phyloP scores from a whole-genome alignment of 2,888 invertebrate species.

The Drosophila suboccidentalis region DNA sequence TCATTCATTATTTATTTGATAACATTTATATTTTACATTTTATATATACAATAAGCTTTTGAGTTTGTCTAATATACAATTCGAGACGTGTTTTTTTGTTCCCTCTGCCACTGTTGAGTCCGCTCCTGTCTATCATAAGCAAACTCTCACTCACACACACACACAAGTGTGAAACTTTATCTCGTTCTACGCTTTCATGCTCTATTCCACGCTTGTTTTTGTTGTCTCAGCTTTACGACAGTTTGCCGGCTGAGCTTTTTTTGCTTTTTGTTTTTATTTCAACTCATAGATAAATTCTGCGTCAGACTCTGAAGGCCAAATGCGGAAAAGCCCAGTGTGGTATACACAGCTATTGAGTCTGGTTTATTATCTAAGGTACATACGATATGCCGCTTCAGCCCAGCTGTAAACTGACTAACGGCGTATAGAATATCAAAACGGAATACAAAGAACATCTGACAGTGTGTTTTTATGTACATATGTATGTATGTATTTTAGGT shows the following conservation, averaged over 20 bases:
- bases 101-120: background rate
- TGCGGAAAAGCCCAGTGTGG: constrained; percentile 15
- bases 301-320: constrained; percentile 25
- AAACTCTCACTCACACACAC: constrained; percentile 8
- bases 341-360: constrained; percentile 3
- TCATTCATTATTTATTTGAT: no score
- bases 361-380: constrained; percentile 18
- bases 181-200: constrained; percentile 15
- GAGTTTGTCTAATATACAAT: no score
- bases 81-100: no score
- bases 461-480: background rate
- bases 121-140: constrained; percentile 32
- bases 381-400: constrained; percentile 1
- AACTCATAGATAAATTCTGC: constrained; percentile 21
- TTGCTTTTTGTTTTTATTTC: constrained; percentile 9
- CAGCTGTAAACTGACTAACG: constrained; percentile 8
- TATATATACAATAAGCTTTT: no score
- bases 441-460: constrained; percentile 18
- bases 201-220: constrained; percentile 33
- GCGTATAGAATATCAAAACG: constrained; percentile 23
- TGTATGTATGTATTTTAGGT: background rate
- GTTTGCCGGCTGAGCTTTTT: constrained; percentile 45
- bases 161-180: constrained; percentile 12
- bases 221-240: constrained; percentile 25
- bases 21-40: no score